Conservation (phyloP, 1,140 invertebrate genomes). For the Ceratosolen fusciceps region DNA sequence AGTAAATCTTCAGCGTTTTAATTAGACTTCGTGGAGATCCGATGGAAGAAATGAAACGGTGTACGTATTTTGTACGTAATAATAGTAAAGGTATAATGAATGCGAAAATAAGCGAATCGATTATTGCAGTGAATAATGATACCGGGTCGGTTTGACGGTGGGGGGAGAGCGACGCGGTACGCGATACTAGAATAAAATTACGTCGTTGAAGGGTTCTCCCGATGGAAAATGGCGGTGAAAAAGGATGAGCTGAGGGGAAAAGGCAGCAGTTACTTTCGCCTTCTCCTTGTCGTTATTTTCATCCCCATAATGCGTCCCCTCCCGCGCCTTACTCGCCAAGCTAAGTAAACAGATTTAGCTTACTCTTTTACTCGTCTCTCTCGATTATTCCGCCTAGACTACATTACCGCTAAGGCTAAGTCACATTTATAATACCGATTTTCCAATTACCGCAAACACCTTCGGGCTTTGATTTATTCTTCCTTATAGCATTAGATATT, state of each 20-base stretch:
- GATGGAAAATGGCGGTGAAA: neutral
- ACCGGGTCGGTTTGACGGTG: too few relatives aligned
- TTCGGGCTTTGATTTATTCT: neutral
- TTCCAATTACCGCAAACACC: neutral
- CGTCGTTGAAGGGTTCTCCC: constrained; percentile 49
- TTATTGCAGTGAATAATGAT: too few relatives aligned
- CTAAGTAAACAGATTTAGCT: constrained; percentile 33
- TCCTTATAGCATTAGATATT: too few relatives aligned
- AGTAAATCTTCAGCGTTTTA: too few relatives aligned
- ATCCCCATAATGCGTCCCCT: constrained; percentile 7
- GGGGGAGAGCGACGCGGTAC: constrained; percentile 45
- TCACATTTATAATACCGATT: neutral
- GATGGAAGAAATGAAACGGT: too few relatives aligned
- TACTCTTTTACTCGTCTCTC: too few relatives aligned
- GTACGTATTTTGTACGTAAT: too few relatives aligned
- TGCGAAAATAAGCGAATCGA: too few relatives aligned
- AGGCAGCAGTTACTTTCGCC: neutral
- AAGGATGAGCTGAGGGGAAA: neutral
- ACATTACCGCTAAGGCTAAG: neutral
- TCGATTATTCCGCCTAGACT: too few relatives aligned
- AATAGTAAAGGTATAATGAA: too few relatives aligned
- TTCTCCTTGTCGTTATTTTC: constrained; percentile 33
- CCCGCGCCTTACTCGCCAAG: neutral
- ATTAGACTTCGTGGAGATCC: too few relatives aligned
- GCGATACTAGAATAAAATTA: constrained; percentile 58